Conservation (phyloP, 2,113 vertebrate species). For the Galbula dea region DNA sequence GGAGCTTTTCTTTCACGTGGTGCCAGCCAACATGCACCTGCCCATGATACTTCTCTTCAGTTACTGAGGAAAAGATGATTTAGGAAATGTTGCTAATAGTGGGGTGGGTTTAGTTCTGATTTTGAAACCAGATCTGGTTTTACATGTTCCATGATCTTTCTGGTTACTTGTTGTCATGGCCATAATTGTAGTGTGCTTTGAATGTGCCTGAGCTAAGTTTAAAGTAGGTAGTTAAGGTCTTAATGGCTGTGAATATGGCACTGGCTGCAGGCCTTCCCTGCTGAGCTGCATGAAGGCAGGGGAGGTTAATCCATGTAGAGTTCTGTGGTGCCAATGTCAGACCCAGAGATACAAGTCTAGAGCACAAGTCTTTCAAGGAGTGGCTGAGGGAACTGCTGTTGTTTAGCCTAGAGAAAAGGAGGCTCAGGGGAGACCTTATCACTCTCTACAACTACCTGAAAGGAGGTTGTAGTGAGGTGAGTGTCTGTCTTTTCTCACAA, state of each 20-base stretch:
- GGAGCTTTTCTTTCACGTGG: background rate
- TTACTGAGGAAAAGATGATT: background rate
- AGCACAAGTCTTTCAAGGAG: too few relatives aligned
- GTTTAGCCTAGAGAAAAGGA: too few relatives aligned
- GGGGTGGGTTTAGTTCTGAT: background rate
- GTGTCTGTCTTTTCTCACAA: too few relatives aligned
- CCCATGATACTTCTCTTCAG: background rate
- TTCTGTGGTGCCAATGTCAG: background rate
- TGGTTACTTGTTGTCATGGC: background rate
- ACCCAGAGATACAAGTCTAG: background rate
- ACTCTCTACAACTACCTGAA: too few relatives aligned
- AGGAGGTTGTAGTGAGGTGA: too few relatives aligned
- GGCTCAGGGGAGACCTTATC: too few relatives aligned
- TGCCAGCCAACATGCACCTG: background rate
- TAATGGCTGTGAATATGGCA: rapidly evolving
- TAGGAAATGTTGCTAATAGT: background rate
- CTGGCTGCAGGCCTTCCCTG: background rate
- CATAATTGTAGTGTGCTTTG: background rate
- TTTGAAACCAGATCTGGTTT: background rate
- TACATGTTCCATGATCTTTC: background rate
- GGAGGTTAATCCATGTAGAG: background rate
- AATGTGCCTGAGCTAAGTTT: background rate
- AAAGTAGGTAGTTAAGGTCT: background rate
- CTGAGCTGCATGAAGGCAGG: background rate
- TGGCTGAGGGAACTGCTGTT: too few relatives aligned